Evolutionary conservation across 2,888 invertebrate genomes (phyloP).

Genomic region (Metacarcinus magister): DNA sequence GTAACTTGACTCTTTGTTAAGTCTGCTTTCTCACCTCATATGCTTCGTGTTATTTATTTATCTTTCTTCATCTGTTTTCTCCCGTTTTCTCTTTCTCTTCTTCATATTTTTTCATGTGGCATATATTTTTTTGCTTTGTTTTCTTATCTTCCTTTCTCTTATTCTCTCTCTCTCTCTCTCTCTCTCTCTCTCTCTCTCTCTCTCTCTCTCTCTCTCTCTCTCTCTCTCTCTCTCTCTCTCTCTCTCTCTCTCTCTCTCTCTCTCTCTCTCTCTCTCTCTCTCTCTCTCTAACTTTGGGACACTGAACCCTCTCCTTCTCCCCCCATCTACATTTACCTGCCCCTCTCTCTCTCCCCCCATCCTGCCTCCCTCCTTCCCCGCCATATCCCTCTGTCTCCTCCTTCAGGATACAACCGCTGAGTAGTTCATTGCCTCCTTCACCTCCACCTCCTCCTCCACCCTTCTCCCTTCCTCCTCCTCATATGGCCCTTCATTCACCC

Average conservation of each 20-base stretch:
- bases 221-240: constrained; percentile 11
- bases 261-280: constrained; percentile 11
- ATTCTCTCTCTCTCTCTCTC: background rate
- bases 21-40: no score
- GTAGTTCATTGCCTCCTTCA: background rate
- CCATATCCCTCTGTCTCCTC: background rate
- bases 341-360: background rate
- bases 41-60: no score
- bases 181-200: background rate
- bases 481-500: background rate
- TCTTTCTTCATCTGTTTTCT: background rate
- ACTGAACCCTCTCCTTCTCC: background rate
- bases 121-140: background rate
- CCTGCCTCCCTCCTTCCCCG: background rate
- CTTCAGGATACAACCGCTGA: background rate
- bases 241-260: constrained; percentile 43
- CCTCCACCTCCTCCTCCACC: constrained; percentile 26
- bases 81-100: background rate
- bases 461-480: background rate
- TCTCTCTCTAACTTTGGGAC: background rate
- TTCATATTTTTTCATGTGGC: background rate
- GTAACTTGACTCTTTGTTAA: no score
- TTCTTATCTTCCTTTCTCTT: background rate
- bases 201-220: background rate
- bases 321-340: background rate